phyloP scores from a whole-genome alignment of 2,113 vertebrate genomes.

The Pao palembangensis region DNA sequence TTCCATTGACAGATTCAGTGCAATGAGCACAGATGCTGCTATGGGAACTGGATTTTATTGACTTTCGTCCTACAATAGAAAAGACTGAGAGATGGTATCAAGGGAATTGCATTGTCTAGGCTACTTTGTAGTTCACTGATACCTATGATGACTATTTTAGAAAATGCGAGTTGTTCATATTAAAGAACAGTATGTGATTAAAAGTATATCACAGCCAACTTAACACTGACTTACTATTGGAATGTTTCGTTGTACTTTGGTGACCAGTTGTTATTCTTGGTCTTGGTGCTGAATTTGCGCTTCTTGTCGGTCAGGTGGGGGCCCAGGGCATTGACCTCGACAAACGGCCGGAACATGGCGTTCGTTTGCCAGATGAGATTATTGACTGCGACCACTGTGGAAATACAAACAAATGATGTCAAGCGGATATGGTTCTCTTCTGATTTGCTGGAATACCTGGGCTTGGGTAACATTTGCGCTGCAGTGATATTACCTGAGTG shows the following conservation, averaged over 20 bases:
- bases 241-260: slow-evolving; percentile 99
- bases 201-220: slow-evolving; percentile 25
- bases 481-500: too few relatives aligned
- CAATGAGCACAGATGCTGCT: slow-evolving; percentile 9
- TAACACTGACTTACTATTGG: slow-evolving; percentile 85
- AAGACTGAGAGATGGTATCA: not conserved
- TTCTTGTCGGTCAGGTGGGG: slow-evolving; percentile 92
- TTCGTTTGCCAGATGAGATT: slow-evolving; percentile 93
- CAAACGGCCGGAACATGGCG: slow-evolving; percentile 95
- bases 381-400: slow-evolving; percentile 87
- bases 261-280: slow-evolving; percentile 98
- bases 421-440: not conserved
- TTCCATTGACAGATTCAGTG: not conserved
- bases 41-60: slow-evolving; percentile 1
- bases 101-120: not conserved
- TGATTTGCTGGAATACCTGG: too few relatives aligned
- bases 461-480: too few relatives aligned
- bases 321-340: slow-evolving; percentile 90
- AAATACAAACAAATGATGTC: slow-evolving; percentile 15
- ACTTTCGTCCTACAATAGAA: not conserved
- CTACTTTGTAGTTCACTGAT: too few relatives aligned
- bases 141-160: too few relatives aligned
- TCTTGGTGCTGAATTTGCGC: slow-evolving; percentile 96
- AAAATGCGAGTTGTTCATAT: too few relatives aligned
- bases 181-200: not conserved